Evolutionary conservation across 2,888 invertebrate genomes (phyloP), one percentile per base, ranked within the genome.

Genomic region (Galerucella nymphaeae): DNA sequence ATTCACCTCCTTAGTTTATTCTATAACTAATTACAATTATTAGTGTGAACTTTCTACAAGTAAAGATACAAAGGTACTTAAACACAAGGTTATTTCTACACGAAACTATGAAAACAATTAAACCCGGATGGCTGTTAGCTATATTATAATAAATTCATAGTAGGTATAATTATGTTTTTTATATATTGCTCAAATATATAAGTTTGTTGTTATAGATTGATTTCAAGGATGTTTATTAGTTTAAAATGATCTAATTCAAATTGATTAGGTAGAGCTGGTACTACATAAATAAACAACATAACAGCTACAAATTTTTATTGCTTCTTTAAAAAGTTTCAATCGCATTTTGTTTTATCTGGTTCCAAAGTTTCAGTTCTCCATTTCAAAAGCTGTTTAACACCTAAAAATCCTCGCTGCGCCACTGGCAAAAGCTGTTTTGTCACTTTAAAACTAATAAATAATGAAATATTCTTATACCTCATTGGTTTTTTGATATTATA

Each of bases 41-140:
- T 14, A 45, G 45, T 45, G 14, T 45, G 45, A 45, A 45, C 45
- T 45, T 45, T 45, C 45, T 45, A 45, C 45, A 14, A 45, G 4
- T 45, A 50, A 50, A 50, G n/a, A n/a, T 50, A 50, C 50, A 50
- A 50, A 50, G n/a, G 50, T 50, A 50, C n/a, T 50, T 50, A 50
- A 50, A 14, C 16, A 13, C 50, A 50, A 50, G 50, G 50, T 50
- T 50, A 50, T 50, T 2, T n/a, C 8, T 50, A 50, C n/a, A n/a
- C n/a, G 14, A 50, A 50, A 50, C 50, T 50, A 1, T n/a, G 50
- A 50, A 50, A 50, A 50, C n/a, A 50, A 50, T 13, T n/a, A 8
- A 50, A 50, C 50, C 50, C 50, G 50, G 50, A 50, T 50, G 50
- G 5, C n/a, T 50, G 50, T 45, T 45, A 2, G 45, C 45, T 45